Base-by-base conservation (phyloP, 2,113 vertebrate species). In the Sylvia atricapilla region DNA sequence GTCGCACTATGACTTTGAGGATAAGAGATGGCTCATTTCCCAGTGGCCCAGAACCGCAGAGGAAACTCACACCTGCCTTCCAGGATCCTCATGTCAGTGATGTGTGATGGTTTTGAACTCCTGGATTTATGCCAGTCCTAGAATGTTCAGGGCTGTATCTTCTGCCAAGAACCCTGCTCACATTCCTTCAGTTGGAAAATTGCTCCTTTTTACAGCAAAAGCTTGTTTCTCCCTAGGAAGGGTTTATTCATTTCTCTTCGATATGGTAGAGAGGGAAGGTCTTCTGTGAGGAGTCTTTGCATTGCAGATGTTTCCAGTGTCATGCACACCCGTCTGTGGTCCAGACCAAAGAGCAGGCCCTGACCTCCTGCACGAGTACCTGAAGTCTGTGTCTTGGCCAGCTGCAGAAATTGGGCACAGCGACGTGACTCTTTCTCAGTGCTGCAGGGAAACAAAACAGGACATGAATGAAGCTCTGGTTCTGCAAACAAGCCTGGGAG, bases 401-500 rank as follows among this genome's bases (percentile, higher is more conserved):
- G 59, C 55, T 83, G 52, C 49, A 85, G 55, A 39, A 90, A 79
- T 2, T 60, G 31, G 69, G 49, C 52, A 68, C 58, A 50, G 75
- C 2, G 0, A 95, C 7, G 44, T 91, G 93, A 93, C 79, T 75
- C 28, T 83, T 78, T 37, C 82, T 92, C 67, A 74, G 91, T 50
- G 50, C 76, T 66, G 5, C 30, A 90, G 59, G 37, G 75, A 88
- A 93, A 95, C 41, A 94, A 97, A 97, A 84, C 53, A 93, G 72
- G 79, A 74, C 53, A 47, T 33, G 74, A 94, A 90, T 41, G 75
- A 76, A 74, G 33, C 28, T 85, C 49, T 93, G 74, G 72, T 81
- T 93, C 67, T 89, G 80, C 90, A 91, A 91, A 96, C 39, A 82
- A 84, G 25, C 58, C 78, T 64, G 35, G 24, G 37, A 95, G 84